Conservation (phyloP, 2,888 invertebrate genomes). For the Cacoxenus indagator region DNA sequence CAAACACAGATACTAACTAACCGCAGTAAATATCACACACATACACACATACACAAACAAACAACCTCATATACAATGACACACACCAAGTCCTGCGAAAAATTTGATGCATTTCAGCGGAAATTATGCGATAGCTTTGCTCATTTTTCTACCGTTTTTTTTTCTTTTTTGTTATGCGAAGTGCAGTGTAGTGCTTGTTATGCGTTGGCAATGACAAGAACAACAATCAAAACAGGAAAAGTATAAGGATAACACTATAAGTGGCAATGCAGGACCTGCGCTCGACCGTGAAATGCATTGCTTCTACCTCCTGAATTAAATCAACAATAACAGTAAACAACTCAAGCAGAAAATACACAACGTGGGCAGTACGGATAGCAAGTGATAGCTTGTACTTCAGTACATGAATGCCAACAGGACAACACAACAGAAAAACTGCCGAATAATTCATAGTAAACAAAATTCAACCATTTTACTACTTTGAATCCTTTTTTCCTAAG, state of each 20-base stretch:
- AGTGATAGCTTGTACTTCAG: constrained; percentile 9
- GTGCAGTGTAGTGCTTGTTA: constrained; percentile 20
- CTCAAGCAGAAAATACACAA: neutral
- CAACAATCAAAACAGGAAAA: constrained; percentile 29
- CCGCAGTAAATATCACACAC: constrained; percentile 42
- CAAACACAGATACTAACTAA: constrained; percentile 63
- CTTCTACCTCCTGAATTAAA: constrained; percentile 56
- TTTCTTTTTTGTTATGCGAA: constrained; percentile 13
- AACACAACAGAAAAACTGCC: neutral
- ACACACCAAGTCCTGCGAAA: constrained; percentile 37
- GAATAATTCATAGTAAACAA: constrained; percentile 23
- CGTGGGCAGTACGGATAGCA: neutral
- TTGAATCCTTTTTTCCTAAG: neutral
- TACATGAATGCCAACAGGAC: neutral
- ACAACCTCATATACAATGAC: constrained; percentile 29
- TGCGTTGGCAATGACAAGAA: neutral
- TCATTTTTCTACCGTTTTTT: constrained; percentile 29
- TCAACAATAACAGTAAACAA: constrained; percentile 18
- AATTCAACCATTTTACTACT: constrained; percentile 1
- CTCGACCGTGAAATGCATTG: constrained; percentile 58
- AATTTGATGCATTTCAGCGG: constrained; percentile 57
- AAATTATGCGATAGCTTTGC: constrained; percentile 58
- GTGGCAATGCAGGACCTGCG: constrained; percentile 34
- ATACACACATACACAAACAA: constrained; percentile 8
- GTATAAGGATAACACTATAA: constrained; percentile 46